These are phyloP conservation scores for Toxostoma redivivum DNA, from an alignment of 2,113 vertebrate species.

Conservation along the genomic window DNA sequence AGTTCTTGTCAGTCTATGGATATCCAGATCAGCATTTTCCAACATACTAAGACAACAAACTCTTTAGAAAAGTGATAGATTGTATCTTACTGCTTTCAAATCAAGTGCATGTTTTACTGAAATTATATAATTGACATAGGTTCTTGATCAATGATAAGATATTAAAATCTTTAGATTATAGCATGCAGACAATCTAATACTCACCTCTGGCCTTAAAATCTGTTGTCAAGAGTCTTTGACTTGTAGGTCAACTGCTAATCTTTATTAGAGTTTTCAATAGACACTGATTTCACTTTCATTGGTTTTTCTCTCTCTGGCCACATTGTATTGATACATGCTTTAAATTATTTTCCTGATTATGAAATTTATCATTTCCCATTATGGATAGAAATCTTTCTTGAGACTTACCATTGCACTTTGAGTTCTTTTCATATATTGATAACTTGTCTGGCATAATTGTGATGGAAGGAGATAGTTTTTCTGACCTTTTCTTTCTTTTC, in stretches of 20 bases:
- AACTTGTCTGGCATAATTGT: neutral
- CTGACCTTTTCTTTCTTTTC: neutral
- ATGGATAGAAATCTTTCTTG: neutral
- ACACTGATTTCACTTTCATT: neutral
- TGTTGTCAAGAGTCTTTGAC: neutral
- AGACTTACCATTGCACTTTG: neutral
- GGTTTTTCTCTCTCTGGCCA: neutral
- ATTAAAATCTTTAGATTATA: neutral
- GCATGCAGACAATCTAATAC: neutral
- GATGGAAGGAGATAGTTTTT: neutral
- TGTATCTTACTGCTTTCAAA: neutral
- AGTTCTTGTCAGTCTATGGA: neutral
- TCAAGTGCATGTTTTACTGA: neutral
- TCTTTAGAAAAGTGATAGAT: neutral
- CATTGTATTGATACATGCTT: neutral
- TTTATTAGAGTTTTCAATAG: neutral
- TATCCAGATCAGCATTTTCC: neutral
- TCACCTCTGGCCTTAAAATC: neutral
- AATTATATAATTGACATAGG: neutral
- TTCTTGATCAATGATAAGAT: neutral
- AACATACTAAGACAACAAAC: neutral
- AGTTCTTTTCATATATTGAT: neutral
- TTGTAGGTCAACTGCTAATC: neutral
- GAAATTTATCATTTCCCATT: neutral
- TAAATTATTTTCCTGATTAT: neutral